Evolutionary conservation across 1,140 invertebrate genomes (phyloP).

Genomic region (Lepidurus apus): DNA sequence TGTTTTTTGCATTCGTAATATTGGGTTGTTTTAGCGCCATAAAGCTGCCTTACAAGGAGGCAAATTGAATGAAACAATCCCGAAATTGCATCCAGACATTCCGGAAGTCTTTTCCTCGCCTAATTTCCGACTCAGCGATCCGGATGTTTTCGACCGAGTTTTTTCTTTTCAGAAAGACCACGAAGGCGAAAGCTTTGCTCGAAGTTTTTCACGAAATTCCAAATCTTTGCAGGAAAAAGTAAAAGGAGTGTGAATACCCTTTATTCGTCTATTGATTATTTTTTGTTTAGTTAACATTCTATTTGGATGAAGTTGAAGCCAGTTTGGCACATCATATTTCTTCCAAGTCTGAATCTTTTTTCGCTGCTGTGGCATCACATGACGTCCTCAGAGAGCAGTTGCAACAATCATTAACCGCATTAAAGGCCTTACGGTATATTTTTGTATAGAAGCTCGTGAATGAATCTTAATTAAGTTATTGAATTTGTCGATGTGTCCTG

Average conservation of each 20-base stretch:
- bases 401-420: constrained; percentile 69
- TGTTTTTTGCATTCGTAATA: not conserved
- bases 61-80: not conserved
- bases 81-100: not conserved
- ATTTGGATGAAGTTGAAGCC: constrained; percentile 91
- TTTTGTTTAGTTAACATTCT: constrained; percentile 48
- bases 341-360: constrained; percentile 92
- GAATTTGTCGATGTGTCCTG: not conserved
- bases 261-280: not conserved
- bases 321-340: constrained; percentile 92
- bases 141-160: not conserved
- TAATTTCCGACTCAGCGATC: not conserved
- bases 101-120: not conserved
- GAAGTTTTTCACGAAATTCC: not conserved
- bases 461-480: constrained; percentile 23
- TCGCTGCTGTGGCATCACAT: constrained; percentile 93
- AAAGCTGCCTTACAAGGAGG: constrained; percentile 2
- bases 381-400: constrained; percentile 87
- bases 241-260: not conserved
- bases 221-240: constrained; percentile 9
- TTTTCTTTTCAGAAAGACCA: constrained; percentile 12
- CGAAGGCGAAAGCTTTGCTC: not conserved
- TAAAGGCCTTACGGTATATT: constrained; percentile 63
- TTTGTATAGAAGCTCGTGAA: constrained; percentile 41
- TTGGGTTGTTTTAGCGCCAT: not conserved